Conservation (phyloP, 2,113 vertebrate species). For the Sorex fumeus region DNA sequence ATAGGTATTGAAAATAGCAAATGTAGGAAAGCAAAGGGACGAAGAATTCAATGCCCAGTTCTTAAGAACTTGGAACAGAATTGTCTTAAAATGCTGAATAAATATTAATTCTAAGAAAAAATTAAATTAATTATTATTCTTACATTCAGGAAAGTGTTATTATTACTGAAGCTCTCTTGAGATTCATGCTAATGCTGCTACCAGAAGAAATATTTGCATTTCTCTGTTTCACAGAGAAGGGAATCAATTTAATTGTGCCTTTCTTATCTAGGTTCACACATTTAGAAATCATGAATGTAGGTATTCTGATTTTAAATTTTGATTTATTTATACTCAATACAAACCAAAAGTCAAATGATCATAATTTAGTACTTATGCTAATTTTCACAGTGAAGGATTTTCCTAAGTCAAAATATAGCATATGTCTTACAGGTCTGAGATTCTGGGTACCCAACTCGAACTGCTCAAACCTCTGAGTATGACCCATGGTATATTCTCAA, state of each 20-base stretch:
- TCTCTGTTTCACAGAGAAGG: neutral
- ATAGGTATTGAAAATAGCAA: too few species aligned
- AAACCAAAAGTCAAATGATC: neutral
- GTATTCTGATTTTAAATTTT: slow-evolving; percentile 11
- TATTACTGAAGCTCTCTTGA: neutral
- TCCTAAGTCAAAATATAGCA: neutral
- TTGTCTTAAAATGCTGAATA: neutral
- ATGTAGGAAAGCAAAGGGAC: too few species aligned
- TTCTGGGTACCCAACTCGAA: neutral
- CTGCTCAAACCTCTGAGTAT: too few species aligned
- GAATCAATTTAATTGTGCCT: neutral
- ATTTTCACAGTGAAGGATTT: neutral
- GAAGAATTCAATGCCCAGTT: too few species aligned
- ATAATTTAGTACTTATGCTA: neutral
- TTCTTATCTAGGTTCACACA: neutral
- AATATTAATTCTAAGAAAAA: slow-evolving; percentile 1
- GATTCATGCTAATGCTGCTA: neutral
- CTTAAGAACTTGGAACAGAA: neutral
- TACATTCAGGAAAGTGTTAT: neutral
- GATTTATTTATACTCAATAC: neutral
- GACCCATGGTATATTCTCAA: too few species aligned
- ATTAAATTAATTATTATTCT: neutral
- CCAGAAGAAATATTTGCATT: neutral
- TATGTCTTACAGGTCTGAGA: neutral
- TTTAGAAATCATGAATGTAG: neutral